Percentiles rank a stretch among this genome's conserved stretches.
Evolutionary conservation across 2,113 vertebrate species (phyloP).

Genomic region (Limnothrissa miodon): DNA sequence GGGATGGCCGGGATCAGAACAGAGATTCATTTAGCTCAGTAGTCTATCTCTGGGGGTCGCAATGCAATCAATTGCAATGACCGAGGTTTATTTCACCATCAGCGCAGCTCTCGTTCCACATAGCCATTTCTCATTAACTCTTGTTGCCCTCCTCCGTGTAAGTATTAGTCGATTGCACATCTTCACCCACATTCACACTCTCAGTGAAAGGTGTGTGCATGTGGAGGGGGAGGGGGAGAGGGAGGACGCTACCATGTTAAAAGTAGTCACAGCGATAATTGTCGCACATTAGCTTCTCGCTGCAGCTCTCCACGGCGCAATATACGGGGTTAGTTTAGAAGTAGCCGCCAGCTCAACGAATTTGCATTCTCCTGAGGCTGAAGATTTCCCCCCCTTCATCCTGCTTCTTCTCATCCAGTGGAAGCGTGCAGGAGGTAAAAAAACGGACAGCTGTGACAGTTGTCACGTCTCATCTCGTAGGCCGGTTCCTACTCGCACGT

Average conservation of each 20-base stretch:
- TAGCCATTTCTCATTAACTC: constrained; percentile 9
- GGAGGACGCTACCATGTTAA: background rate
- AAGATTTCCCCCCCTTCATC: background rate
- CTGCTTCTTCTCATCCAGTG: background rate
- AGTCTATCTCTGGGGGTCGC: constrained; percentile 28
- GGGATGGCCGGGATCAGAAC: constrained; percentile 33
- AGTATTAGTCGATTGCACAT: constrained; percentile 11
- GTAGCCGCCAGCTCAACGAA: too few species aligned
- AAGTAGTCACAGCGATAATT: background rate
- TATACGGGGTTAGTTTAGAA: background rate
- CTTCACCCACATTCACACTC: background rate
- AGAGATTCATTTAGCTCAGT: constrained; percentile 40
- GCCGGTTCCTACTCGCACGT: background rate
- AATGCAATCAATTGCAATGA: constrained; percentile 30
- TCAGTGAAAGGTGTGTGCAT: background rate
- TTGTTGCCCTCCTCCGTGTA: constrained; percentile 6
- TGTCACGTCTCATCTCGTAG: background rate
- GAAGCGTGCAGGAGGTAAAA: background rate
- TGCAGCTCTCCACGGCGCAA: background rate
- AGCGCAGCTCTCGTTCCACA: constrained; percentile 26
- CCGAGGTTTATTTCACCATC: constrained; percentile 42
- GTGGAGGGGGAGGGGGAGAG: too few species aligned
- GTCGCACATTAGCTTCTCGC: background rate
- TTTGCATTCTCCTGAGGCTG: background rate
- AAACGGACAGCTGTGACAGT: background rate